Base-by-base conservation (phyloP, 2,113 vertebrate genomes). In the Chamaetylas fuelleborni region DNA sequence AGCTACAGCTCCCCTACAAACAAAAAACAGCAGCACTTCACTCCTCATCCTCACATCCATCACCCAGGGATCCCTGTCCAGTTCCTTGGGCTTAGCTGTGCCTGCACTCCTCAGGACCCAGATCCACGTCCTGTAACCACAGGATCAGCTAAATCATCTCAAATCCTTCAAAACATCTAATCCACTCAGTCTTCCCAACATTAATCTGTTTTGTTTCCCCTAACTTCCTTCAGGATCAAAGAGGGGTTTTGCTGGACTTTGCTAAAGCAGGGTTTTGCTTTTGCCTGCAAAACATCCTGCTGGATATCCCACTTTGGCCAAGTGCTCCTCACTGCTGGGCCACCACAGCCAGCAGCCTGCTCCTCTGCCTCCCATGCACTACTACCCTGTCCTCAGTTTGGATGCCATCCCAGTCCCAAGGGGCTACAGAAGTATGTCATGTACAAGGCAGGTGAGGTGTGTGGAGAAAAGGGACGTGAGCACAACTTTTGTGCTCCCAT, bases 341-440 rank as follows among this genome's bases (percentile, higher is more conserved):
- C 66, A 58, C 56, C 8, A 3, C 2, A 31, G 33, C 42, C 19
- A 5, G 67, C 54, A 89, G 56, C 69, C 40, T 53, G n/a, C 6
- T 51, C 34, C 38, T 71, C 79, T 60, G 61, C 45, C n/a, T 74
- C 38, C 58, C 40, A 11, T 0, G 6, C 5, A 6, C 40, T n/a
- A 42, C 23, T 22, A 22, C 23, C 0, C 0, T 7, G 24, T 8
- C 38, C 61, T 47, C n/a, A 10, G 34, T 17, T 12, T 29, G 71
- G 72, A 19, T 43, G 45, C 12, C 64, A 81, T 3, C 50, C 22
- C 80, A 51, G 57, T 29, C 48, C 36, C 9, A 43, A 36, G 14
- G 40, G 53, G 23, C 48, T 40, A 8, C 3, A 24, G 36, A 67
- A 70, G 70, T 11, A 3, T 15, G 26, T 19, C 66, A 20, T 1